Percentiles rank a stretch among this genome's conserved stretches.
phyloP scores from a whole-genome alignment of 2,797 vertebrate species.

The Iguana delicatissima region DNA sequence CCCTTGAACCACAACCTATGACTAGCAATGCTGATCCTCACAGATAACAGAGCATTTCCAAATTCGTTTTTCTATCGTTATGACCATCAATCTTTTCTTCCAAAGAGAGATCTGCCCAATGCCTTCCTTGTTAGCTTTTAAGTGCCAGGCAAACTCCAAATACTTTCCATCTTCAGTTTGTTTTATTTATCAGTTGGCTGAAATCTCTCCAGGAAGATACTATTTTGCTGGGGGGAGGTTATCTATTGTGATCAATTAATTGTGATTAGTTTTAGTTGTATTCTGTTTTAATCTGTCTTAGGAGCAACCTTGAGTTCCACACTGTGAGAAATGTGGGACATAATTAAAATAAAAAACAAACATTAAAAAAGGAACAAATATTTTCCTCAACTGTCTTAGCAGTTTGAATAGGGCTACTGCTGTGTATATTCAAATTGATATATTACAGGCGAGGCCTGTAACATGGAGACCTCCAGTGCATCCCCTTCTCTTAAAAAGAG shows the following conservation, averaged over 20 bases:
- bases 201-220: neutral
- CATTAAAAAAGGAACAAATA: no score
- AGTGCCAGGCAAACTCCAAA: neutral
- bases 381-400: neutral
- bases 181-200: neutral
- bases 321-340: no score
- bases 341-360: no score
- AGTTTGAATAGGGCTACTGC: neutral
- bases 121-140: neutral
- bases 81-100: neutral
- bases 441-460: neutral
- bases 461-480: no score
- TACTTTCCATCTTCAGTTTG: neutral
- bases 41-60: neutral
- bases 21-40: neutral
- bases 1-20: no score
- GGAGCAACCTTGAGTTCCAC: no score
- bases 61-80: neutral
- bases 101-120: neutral
- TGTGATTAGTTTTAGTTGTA: no score
- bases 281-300: no score
- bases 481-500: neutral
- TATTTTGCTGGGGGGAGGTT: no score
- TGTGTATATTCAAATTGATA: neutral
- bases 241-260: no score